Base-by-base conservation (phyloP, 2,797 vertebrate genomes). In the Nyctibius grandis region DNA sequence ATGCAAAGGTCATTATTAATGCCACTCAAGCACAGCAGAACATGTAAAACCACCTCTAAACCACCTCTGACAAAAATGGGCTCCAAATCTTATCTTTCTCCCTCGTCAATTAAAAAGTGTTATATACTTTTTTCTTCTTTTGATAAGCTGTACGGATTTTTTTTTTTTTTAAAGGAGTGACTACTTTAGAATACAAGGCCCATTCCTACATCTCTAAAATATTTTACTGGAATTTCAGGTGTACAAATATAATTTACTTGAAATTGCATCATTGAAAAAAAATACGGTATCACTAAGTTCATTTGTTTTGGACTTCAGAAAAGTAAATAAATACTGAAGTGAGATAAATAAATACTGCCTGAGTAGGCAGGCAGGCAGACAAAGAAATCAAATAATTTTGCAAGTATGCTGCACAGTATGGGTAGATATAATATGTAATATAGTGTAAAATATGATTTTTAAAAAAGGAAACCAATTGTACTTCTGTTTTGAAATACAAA, bases 11-110 rank as follows among this genome's bases (percentile, higher is more conserved):
- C 93, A 29, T 68, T 68, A 34, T 79, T 96, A 96, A 78, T 86
- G 83, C 65, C 74, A 90, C 64, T 91, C 87, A 92, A 94, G 74
- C 74, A 82, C 38, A 94, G 92, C 90, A 88, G 76, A 85, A 81
- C 72, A 64, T 21, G 44, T 51, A 81, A 94, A 95, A 83, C 21
- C 83, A 88, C 76, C 89, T 95, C 45, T 69, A 95, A 87, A 77
- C 59, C 73, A 84, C 80, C 79, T 89, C 82, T 93, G 90, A 95
- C 33, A 90, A 77, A 91, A 91, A 48, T 4, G 15, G 28, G 17
- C 53, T 42, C 19, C 33, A 61, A 94, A 59, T n/a, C 33, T 85
- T 89, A 38, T 26, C 59, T 88, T 90, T 85, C n/a, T 76, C n/a
- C 31, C 15, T 3, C 20, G 51, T 50, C 45, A 64, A 12, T 78